Conservation (phyloP, 2,888 invertebrate genomes). For the Apodemia mormo region DNA sequence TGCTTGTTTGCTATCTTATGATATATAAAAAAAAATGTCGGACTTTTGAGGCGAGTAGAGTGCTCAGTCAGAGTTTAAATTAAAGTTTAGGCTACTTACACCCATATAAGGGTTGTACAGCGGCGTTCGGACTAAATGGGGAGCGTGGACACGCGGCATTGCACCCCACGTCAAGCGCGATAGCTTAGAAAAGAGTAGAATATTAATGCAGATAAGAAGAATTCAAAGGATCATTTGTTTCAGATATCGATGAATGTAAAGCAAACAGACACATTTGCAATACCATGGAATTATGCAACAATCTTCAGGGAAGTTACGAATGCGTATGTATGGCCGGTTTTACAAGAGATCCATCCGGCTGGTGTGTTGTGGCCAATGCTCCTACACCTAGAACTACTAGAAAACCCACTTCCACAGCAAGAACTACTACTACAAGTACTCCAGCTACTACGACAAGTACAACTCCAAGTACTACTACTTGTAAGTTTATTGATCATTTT, state of each 20-base stretch:
- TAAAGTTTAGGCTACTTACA: too few relatives aligned
- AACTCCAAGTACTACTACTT: constrained; percentile 18
- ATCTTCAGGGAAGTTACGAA: constrained; percentile 90
- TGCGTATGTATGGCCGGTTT: constrained; percentile 92
- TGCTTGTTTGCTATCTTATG: too few relatives aligned
- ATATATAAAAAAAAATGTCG: too few relatives aligned
- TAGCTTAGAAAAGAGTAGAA: too few relatives aligned
- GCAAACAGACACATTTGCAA: constrained; percentile 78
- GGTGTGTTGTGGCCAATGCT: constrained; percentile 47
- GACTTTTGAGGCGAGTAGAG: too few relatives aligned
- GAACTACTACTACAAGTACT: constrained; percentile 28
- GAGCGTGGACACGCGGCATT: too few relatives aligned
- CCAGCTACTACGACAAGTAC: constrained; percentile 39
- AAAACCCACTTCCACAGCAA: constrained; percentile 39
- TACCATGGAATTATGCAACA: constrained; percentile 84
- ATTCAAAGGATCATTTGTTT: constrained; percentile 23
- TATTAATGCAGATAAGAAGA: not conserved
- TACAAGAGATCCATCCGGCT: constrained; percentile 79
- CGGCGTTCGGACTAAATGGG: too few relatives aligned
- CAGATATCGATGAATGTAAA: constrained; percentile 90
- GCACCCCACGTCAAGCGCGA: too few relatives aligned
- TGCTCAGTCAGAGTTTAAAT: too few relatives aligned
- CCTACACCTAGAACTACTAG: constrained; percentile 40
- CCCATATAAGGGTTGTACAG: too few relatives aligned
- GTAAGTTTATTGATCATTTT: not conserved